Conservation (phyloP, 2,888 invertebrate genomes). For the Terebella lapidaria region DNA sequence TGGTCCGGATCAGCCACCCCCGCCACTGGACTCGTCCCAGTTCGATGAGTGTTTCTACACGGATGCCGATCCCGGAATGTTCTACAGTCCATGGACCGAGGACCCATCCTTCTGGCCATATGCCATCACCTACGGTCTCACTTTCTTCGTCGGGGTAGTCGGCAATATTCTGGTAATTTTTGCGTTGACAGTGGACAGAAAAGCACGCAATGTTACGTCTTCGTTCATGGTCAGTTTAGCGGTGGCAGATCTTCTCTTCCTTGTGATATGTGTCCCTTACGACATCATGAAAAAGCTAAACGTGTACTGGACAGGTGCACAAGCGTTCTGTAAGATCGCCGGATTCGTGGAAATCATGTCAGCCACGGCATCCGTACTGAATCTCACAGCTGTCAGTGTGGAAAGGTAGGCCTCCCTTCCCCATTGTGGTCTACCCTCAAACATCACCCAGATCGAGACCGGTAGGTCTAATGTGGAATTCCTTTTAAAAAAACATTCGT, state of each 20-base stretch:
- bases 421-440: neutral
- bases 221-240: slow-evolving; percentile 47
- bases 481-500: no score
- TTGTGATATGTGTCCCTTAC: slow-evolving; percentile 55
- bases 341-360: slow-evolving; percentile 56
- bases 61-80: neutral
- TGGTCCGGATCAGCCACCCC: no score
- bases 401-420: slow-evolving; percentile 54
- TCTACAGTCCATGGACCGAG: slow-evolving; percentile 11
- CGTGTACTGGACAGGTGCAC: slow-evolving; percentile 53
- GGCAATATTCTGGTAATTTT: slow-evolving; percentile 56
- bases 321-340: slow-evolving; percentile 55
- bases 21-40: neutral
- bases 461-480: no score
- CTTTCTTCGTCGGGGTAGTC: slow-evolving; percentile 54
- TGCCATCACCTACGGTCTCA: slow-evolving; percentile 33
- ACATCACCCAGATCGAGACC: neutral
- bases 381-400: slow-evolving; percentile 57
- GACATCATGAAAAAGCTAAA: slow-evolving; percentile 42
- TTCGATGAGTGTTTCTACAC: slow-evolving; percentile 7
- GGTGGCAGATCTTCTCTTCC: slow-evolving; percentile 55
- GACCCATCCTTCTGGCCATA: slow-evolving; percentile 29
- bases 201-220: slow-evolving; percentile 45
- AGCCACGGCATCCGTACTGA: slow-evolving; percentile 56
- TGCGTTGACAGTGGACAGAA: slow-evolving; percentile 53